Base-by-base conservation (phyloP, 2,888 invertebrate genomes). In the Euphydryas editha region DNA sequence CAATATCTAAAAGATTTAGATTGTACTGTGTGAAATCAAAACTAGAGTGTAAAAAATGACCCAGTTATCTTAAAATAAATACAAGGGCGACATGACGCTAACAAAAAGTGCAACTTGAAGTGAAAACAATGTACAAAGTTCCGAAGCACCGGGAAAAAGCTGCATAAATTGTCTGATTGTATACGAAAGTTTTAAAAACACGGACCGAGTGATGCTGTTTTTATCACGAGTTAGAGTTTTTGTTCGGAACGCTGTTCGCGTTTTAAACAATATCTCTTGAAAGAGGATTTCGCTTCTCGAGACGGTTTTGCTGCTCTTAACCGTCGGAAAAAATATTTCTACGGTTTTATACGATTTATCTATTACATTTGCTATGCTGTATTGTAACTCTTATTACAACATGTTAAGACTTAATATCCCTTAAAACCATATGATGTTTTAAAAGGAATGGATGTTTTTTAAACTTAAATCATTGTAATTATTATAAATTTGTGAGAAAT, bases 141-240 rank as follows among this genome's bases (percentile, higher is more conserved):
- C 36, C 39, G 47, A 55, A 59, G 60, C 39, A 65, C 36, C 39
- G 17, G 57, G 65, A 56, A 66, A 66, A 51, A 44, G 64, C 54
- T 68, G 65, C 64, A 65, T 61, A 68, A 68, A 68, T 68, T 68
- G 64, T 68, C 57, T 54, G 59, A 65, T 65, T 65, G 61, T 61
- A 65, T 51, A 51, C 36, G 39, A 65, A 68, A 68, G 64, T 68
- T 68, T 68, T 61, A 51, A 64, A 64, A 68, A 65, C 68, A 65
- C 58, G 54, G 65, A 51, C 56, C 49, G 61, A 61, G 54, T 61
- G 58, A 64, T 39, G 64, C 44, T 61, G 64, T 60, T 68, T 61
- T 68, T 68, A 59, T 68, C 47, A 59, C 42, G 47, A 65, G 54
- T 62, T 58, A 54, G 58, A 61, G 61, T 61, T 56, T 59, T 61